Base-by-base conservation (phyloP, 2,113 vertebrate genomes). In the Zapus hudsonius region DNA sequence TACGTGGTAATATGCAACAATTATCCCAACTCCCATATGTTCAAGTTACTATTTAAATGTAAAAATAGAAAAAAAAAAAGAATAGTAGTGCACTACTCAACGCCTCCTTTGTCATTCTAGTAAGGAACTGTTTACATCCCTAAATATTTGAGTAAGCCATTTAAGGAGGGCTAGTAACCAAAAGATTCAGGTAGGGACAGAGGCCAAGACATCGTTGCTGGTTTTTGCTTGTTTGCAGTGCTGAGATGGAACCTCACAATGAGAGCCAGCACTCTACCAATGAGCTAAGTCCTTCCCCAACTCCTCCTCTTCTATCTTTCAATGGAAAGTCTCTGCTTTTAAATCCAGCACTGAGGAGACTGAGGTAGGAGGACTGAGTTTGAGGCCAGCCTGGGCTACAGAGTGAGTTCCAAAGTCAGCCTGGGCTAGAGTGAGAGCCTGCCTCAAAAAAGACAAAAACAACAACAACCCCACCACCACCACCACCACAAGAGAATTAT, bases 291-390 rank as follows among this genome's bases (percentile, higher is more conserved):
- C 47, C 6, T 47, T 47, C 17, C 20, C 20, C 20, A 3, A 22
- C 4, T 16, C 20, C 20, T 25, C 12, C 38, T 72, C 70, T 69
- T 38, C 5, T 55, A 70, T 94, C 93, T 87, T 96, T 96, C 95
- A 96, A 96, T 36, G 96, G 94, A 92, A 94, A 88, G 72, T 95
- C 96, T 93, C 94, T 76, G 0, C 78, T 15, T 52, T 47, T 52
- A 52, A 52, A 15, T 15, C 52, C 52, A 52, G 52, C 52, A 52
- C 52, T 10, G 11, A 52, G 52, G 52, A 52, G 52, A 15, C 52
- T 13, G 52, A 52, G 7, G 52, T 7, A 52, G 52, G 52, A 52
- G 52, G 52, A 52, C 12, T 52, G 52, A 52, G 12, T 52, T 52
- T 52, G 52, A 52, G 52, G 52, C 52, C 52, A 52, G 52, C 52